phyloP scores from a whole-genome alignment of 2,888 invertebrate genomes.

The Pediacus dermestoides region DNA sequence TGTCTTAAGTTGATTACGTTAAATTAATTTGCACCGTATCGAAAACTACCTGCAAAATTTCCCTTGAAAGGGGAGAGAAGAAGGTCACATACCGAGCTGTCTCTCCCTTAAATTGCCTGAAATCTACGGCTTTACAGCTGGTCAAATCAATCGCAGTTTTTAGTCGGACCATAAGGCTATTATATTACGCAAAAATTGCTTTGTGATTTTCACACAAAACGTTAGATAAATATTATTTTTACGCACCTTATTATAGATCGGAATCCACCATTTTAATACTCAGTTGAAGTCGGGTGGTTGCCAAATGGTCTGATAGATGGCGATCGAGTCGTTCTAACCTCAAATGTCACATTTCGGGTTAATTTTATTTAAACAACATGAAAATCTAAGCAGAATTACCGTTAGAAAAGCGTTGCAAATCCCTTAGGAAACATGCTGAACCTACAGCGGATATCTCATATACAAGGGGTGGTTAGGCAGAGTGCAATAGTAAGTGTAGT shows the following conservation, averaged over 20 bases:
- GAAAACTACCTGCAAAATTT: too few species aligned
- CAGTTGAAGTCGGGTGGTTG: background rate
- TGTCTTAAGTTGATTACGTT: too few species aligned
- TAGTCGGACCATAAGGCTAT: too few species aligned
- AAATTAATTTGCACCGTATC: too few species aligned
- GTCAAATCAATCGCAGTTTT: too few species aligned
- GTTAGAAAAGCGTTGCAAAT: too few species aligned
- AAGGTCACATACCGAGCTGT: conserved; percentile 30
- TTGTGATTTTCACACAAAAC: conserved; percentile 11
- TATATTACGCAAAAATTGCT: conserved; percentile 9
- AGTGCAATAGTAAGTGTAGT: too few species aligned
- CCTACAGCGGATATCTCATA: too few species aligned
- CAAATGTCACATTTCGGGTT: conserved; percentile 4
- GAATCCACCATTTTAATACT: conserved; percentile 13
- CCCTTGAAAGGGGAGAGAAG: conserved; percentile 13
- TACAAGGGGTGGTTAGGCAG: too few species aligned
- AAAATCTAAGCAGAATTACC: conserved; percentile 2
- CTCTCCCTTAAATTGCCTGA: conserved; percentile 32
- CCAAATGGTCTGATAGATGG: conserved; percentile 24
- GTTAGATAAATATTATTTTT: conserved; percentile 19
- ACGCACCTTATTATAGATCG: conserved; percentile 29
- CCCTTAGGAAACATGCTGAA: too few species aligned
- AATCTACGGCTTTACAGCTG: too few species aligned
- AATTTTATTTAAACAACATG: background rate
- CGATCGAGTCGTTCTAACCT: conserved; percentile 19